Base-by-base conservation (phyloP, 2,888 invertebrate species). In the Heliconius hortense region DNA sequence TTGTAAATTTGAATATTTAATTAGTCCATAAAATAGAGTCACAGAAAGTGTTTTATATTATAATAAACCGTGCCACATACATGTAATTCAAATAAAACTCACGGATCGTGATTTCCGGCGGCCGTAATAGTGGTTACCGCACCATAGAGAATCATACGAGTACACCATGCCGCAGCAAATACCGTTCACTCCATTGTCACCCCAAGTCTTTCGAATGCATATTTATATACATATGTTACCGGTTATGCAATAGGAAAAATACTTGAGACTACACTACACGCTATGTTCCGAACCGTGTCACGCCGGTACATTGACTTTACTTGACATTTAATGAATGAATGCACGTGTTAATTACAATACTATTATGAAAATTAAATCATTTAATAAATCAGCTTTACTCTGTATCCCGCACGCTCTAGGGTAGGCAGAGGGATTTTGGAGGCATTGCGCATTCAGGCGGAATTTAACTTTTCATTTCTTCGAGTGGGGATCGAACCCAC, bases 41-140 rank as follows among this genome's bases (percentile, higher is more conserved):
- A 77, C 76, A 75, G 76, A 79, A 78, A 78, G 77, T 78, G 78
- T 77, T 79, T 76, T 74, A 74, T 74, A 77, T 77, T 77, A 72
- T 60, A 72, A 72, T 80, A 77, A 81, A 81, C 76, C 86, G 88
- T 85, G 86, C 88, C 83, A 89, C 82, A 87, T 88, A 84, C 87
- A 86, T 86, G 81, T 73, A 77, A 80, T 77, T 79, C 78, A 71
- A 76, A 81, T 79, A 77, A 81, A 83, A 84, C 82, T 85, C 89
- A 86, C 87, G 88, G 84, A 87, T 86, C 80, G 79, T 84, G 84
- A 86, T 89, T 90, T 91, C 92, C 92, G 90, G 90, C 84, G 82
- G 77, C 80, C 80, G 79, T 81, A 79, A 80, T 80, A 79, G 79
- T 78, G 79, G 77, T 79, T 78, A 77, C 78, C 75, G 72, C 77